Evolutionary conservation across 2,113 vertebrate genomes (phyloP), one percentile per base, ranked within the genome.

Genomic region (Myiagra hebetior): DNA sequence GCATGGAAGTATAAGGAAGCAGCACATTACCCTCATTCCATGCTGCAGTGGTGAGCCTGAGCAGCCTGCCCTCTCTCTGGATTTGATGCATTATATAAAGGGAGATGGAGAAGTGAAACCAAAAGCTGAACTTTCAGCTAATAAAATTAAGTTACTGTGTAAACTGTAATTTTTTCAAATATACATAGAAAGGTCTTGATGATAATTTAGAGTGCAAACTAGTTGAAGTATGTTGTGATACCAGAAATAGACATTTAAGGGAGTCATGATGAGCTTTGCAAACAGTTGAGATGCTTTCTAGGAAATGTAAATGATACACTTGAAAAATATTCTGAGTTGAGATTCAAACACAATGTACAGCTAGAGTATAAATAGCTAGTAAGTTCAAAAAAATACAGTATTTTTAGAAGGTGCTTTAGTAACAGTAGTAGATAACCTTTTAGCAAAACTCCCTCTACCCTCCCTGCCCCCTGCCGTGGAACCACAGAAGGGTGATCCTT

Each of bases 281-380:
- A 90, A 75, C 46, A 62, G 72, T 85, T 79, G 35, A 59, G 35
- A 63, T 82, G 57, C 81, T 95, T 94, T 96, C 81, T 84, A 88
- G 87, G 75, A 96, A 96, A 88, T 55, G 53, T 4, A 76, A 52
- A 28, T 60, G 35, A 39, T 19, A 52, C 37, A 49, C 39, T 59
- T 67, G 50, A 86, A 91, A 92, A 92, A 87, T 81, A 42, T 13
- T 84, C 27, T 44, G 39, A 72, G 22, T 31, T 69, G 82, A 56
- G 9, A 52, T 68, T 89, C 52, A 63, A 89, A 47, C 47, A 53
- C 26, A 24, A 35, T 39, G 20, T 46, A 42, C 55, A 73, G 12
- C 41, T 82, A 49, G 15, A 35, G 16, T n/a, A 65, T 83, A 72
- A 85, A 68, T 64, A 86, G 30, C 39, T n/a, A 33, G 10, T 22